Base-by-base conservation (phyloP, 1,140 invertebrate species). In the Ceratitis capitata region DNA sequence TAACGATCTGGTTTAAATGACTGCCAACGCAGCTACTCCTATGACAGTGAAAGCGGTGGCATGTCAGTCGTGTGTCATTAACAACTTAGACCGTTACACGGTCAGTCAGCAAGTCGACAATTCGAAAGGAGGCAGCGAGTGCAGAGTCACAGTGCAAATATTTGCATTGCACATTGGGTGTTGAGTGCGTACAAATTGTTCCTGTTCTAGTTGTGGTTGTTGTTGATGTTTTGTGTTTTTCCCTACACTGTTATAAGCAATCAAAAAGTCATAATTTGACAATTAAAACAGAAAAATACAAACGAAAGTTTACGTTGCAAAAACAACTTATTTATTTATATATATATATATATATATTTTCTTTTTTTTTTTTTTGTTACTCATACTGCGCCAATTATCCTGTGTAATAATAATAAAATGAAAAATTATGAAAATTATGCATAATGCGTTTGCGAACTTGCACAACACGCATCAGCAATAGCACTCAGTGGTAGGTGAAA, bases 201-300 rank as follows among this genome's bases (percentile, higher is more conserved):
- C 2, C 12, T 69, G 29, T n/a, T 2, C n/a, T 26, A 23, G 6
- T 23, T 78, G 23, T 26, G 29, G n/a, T 3, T 56, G 69, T 39
- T 23, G 42, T 78, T 42, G 32, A 19, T 5, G 69, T 26, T 83
- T 23, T n/a, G 14, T 35, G 7, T 16, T 83, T 35, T 5, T 47
- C 45, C 19, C 39, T n/a, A 19, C 45, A 39, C 49, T 58, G 51
- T 88, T 86, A 85, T 84, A 74, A 84, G 78, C 82, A 85, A 87
- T 87, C 88, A 88, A 89, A 89, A 88, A 88, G 87, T 86, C 88
- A 86, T 86, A 82, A 87, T 86, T 87, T 61, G 47, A 58, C 56
- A 39, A 14, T 61, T 85, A 84, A n/a, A 82, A n/a, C n/a, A n/a
- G n/a, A n/a, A 84, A 69, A 82, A 64, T 74, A 82, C 78, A 49